Base-by-base conservation (phyloP, 1,140 invertebrate species). In the Saccostrea cuccullata region DNA sequence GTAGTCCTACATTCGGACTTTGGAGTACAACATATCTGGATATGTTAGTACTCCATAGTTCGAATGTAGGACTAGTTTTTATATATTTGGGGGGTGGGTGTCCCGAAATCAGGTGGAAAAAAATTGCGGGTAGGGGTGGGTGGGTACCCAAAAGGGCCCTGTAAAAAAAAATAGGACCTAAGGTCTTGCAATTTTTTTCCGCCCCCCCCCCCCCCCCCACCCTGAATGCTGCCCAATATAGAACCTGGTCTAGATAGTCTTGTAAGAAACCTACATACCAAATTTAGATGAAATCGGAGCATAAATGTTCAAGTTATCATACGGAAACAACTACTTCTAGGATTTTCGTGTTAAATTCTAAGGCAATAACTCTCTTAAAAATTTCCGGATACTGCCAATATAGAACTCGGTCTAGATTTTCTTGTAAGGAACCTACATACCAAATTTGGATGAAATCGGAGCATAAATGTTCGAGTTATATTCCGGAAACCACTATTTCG, bases 271-370 rank as follows among this genome's bases (percentile, higher is more conserved):
- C 73, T 82, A 82, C 73, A 82, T 82, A 26, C 73, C 73, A 82
- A 82, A 82, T 82, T 82, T 82, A 82, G 73, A 82, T 82, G 73
- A 82, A 82, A 82, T 82, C 73, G 73, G 73, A 82, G 73, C 73
- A 82, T 82, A 82, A 82, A 82, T 82, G 73, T 82, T 82, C 73
- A 82, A 82, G 73, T n/a, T n/a, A n/a, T n/a, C n/a, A n/a, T n/a
- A n/a, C n/a, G n/a, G n/a, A n/a, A n/a, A n/a, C n/a, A n/a, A n/a
- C n/a, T n/a, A n/a, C n/a, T n/a, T n/a, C n/a, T n/a, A n/a, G n/a
- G n/a, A n/a, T n/a, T n/a, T n/a, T n/a, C n/a, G n/a, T n/a, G n/a
- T n/a, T n/a, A n/a, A n/a, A n/a, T n/a, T n/a, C n/a, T n/a, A n/a
- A n/a, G n/a, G n/a, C n/a, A n/a, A n/a, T n/a, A n/a, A n/a, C n/a